A percentile compares a stretch with the other conserved stretches of the same genome.
Evolutionary conservation across 92 coral and sea anemone species (phyloP).

Genomic region (Bergia puertoricense): DNA sequence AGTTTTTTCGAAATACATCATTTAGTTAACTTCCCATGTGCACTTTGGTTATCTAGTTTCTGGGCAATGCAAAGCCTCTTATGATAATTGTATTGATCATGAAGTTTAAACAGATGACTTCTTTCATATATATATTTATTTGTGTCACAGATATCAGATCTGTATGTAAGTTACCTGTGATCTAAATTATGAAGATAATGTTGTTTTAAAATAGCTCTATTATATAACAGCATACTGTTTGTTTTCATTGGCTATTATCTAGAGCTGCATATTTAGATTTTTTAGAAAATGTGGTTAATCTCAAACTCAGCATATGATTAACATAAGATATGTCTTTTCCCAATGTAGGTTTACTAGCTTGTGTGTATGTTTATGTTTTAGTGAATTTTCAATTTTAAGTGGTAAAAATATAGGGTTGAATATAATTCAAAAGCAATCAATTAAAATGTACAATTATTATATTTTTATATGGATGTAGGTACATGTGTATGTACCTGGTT

Average conservation of each 20-base stretch:
- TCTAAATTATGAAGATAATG: not conserved
- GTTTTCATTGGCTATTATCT: slow-evolving; percentile 4
- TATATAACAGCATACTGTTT: not conserved
- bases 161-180: not conserved
- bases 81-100: too few species aligned
- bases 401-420: too few species aligned
- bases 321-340: not conserved
- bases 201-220: not conserved
- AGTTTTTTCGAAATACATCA: too few species aligned
- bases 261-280: not conserved
- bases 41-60: not conserved
- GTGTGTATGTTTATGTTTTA: too few species aligned
- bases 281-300: not conserved
- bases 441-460: too few species aligned
- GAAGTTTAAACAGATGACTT: not conserved
- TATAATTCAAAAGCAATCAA: too few species aligned
- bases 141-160: not conserved
- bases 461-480: too few species aligned
- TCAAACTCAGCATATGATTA: not conserved
- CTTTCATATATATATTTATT: too few species aligned
- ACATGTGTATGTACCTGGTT: too few species aligned
- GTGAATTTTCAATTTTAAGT: too few species aligned
- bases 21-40: not conserved
- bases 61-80: too few species aligned
- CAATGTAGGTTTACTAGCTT: not conserved